Evolutionary conservation across 2,888 invertebrate species (phyloP).

Genomic region (Oeneis ivallda): DNA sequence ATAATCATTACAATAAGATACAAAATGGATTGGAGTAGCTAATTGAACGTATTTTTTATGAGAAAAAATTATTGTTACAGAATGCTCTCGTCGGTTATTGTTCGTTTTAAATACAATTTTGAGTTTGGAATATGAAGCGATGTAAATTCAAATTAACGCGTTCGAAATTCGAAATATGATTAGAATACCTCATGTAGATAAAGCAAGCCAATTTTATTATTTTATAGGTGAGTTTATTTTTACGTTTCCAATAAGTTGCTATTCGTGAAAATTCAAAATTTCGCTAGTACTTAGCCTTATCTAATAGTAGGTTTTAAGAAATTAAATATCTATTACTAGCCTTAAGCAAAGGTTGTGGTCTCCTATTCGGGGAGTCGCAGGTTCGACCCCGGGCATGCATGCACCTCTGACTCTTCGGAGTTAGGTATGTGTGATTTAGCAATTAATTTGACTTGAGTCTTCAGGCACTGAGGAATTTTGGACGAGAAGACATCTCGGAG

Average conservation of each 20-base stretch:
- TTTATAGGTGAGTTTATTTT: neutral
- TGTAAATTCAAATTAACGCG: constrained; percentile 68
- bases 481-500: no score
- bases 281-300: no score
- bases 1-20: constrained; percentile 44
- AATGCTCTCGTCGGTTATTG: constrained; percentile 65
- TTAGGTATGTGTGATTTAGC: no score
- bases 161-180: constrained; percentile 59
- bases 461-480: no score
- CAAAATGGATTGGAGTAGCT: constrained; percentile 41
- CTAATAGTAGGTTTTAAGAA: no score
- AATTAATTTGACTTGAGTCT: no score
- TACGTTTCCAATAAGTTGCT: neutral
- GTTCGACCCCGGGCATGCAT: no score
- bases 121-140: constrained; percentile 68
- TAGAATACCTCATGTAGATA: constrained; percentile 48
- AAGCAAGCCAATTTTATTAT: constrained; percentile 18
- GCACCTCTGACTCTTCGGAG: no score
- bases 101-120: constrained; percentile 71
- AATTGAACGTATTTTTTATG: constrained; percentile 55
- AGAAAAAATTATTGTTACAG: constrained; percentile 72
- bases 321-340: no score
- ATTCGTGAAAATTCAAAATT: neutral
- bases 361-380: no score
- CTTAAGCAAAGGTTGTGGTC: no score